These are phyloP conservation scores for Biston betularia DNA, from an alignment of 2,888 invertebrate genomes.

Conservation along the genomic window DNA sequence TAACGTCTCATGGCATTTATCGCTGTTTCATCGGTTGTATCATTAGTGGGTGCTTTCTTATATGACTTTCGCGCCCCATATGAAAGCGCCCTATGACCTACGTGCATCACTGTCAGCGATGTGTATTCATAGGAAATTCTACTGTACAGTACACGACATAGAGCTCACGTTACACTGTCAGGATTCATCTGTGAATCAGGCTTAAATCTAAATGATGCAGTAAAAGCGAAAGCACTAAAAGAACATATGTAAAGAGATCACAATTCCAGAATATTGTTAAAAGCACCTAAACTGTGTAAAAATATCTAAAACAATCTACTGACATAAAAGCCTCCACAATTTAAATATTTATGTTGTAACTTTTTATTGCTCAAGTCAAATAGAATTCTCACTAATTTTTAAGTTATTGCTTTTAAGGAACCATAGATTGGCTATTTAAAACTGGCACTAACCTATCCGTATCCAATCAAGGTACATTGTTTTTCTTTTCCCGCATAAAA, in stretches of 20 bases:
- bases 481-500: too few species aligned
- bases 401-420: slow-evolving; percentile 27
- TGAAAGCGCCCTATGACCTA: too few species aligned
- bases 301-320: slow-evolving; percentile 22
- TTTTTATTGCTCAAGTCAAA: not conserved
- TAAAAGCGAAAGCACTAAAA: not conserved
- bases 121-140: not conserved
- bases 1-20: too few species aligned
- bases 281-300: slow-evolving; percentile 30
- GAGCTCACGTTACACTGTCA: not conserved
- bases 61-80: too few species aligned
- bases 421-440: not conserved
- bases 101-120: too few species aligned
- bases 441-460: not conserved
- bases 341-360: not conserved
- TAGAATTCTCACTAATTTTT: slow-evolving; percentile 2
- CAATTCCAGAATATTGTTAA: slow-evolving; percentile 22
- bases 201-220: not conserved
- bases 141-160: not conserved
- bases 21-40: too few species aligned
- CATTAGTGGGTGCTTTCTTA: too few species aligned
- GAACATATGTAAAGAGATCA: slow-evolving; percentile 23
- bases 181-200: not conserved
- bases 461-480: not conserved
- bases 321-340: slow-evolving; percentile 19